Base-by-base conservation (phyloP, 1,140 invertebrate species). In the Nasonia longicornis region DNA sequence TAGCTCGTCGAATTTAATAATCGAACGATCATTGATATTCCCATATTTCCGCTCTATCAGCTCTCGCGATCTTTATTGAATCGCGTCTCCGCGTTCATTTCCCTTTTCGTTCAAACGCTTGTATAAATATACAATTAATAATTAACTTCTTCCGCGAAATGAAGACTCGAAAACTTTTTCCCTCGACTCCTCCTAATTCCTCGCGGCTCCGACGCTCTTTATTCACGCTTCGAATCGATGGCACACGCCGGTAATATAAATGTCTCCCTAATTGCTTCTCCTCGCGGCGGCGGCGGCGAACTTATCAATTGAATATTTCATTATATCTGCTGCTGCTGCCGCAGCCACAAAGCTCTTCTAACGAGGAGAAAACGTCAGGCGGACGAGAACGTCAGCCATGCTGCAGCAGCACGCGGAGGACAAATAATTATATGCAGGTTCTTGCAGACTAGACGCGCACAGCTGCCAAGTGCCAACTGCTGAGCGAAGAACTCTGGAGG, bases 121-220 rank as follows among this genome's bases (percentile, higher is more conserved):
- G 52, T 16, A 67, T 31, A 69, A 69, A 77, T 52, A 69, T 52
- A 29, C 31, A 52, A 77, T 77, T 69, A 77, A 77, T 45, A 52
- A 22, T 26, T 26, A 67, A n/a, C 63, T 67, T 77, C n/a, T 42
- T 45, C 42, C 2, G 10, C 16, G 73, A 75, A 58, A 58, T 22
- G 12, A 58, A 58, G 16, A n/a, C 52, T 58, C 52, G 52, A 58
- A 58, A n/a, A 58, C 16, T 58, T 58, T 58, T n/a, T 20, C 52
- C 52, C 52, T 58, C 52, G 31, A 42, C 38, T 48, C 12, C 45
- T 48, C 12, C 16, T 20, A 58, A 58, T 58, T 58, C 52, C 52
- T 58, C 48, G 38, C 48, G 38, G 73, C 29, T 38, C 20, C 1
- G 52, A 4, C 20, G 16, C 2, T 58, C 20, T n/a, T 58, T 58